Evolutionary conservation across 2,888 invertebrate genomes (phyloP).

Genomic region (Pelosia muscerda): DNA sequence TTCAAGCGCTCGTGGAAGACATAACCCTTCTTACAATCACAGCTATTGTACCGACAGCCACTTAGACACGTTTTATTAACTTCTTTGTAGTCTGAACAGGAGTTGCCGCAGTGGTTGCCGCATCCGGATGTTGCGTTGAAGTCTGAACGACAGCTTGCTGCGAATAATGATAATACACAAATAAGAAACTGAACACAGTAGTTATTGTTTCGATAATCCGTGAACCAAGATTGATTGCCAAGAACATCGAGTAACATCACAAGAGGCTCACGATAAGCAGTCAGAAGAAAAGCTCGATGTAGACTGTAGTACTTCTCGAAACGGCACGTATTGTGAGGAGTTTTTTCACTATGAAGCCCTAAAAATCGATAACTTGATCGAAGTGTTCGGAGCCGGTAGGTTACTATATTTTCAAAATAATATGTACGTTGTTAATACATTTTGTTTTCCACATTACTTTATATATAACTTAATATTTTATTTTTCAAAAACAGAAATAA

Average conservation of each 20-base stretch:
- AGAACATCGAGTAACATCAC: background rate
- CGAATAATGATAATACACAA: slow-evolving; percentile 20
- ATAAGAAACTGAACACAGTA: background rate
- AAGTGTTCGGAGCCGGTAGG: too few species aligned
- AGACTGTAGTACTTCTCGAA: too few species aligned
- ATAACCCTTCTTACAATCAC: slow-evolving; percentile 66
- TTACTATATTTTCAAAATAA: too few species aligned
- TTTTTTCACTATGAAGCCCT: too few species aligned
- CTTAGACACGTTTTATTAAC: slow-evolving; percentile 69
- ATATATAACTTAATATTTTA: too few species aligned
- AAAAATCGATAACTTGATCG: too few species aligned
- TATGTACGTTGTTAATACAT: too few species aligned
- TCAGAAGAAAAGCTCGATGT: background rate
- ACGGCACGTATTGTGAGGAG: too few species aligned
- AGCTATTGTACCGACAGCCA: slow-evolving; percentile 72
- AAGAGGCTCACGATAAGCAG: background rate
- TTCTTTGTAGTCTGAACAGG: slow-evolving; percentile 68
- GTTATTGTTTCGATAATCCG: background rate
- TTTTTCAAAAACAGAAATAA: too few species aligned
- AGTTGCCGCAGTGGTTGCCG: slow-evolving; percentile 72
- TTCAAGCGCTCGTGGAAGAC: slow-evolving; percentile 62
- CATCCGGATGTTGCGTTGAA: slow-evolving; percentile 71
- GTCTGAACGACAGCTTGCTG: slow-evolving; percentile 68
- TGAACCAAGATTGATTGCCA: background rate
- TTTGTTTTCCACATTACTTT: too few species aligned